These are phyloP conservation scores for Drosophila bipectinata DNA, from an alignment of 1,140 invertebrate genomes.

Conservation along the genomic window DNA sequence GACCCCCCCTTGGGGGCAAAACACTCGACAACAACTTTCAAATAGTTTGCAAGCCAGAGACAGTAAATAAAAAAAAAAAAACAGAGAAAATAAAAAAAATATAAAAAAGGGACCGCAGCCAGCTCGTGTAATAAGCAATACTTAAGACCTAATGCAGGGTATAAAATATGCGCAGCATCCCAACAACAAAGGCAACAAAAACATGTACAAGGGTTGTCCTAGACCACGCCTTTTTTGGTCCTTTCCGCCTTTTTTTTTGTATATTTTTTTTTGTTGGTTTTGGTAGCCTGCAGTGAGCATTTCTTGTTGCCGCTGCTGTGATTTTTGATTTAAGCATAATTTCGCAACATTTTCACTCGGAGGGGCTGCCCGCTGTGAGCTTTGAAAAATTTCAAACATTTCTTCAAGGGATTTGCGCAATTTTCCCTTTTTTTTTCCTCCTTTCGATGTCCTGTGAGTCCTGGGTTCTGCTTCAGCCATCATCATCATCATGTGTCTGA, in stretches of 20 bases:
- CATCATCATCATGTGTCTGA: conserved; percentile 24
- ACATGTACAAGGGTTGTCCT: conserved; percentile 45
- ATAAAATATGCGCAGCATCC: conserved; percentile 77
- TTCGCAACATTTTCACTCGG: conserved; percentile 56
- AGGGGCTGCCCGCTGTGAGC: conserved; percentile 42
- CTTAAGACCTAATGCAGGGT: conserved; percentile 79
- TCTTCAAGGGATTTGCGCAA: conserved; percentile 78
- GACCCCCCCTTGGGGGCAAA: neutral
- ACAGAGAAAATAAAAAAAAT: conserved; percentile 9
- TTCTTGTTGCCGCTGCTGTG: conserved; percentile 57
- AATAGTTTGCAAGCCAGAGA: conserved; percentile 32
- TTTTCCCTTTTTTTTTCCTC: conserved; percentile 58
- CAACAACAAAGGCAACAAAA: conserved; percentile 1
- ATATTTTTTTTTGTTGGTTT: too few species aligned
- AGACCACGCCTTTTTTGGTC: conserved; percentile 13
- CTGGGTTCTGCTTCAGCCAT: neutral
- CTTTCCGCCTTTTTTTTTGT: conserved; percentile 6
- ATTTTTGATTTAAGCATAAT: conserved; percentile 83
- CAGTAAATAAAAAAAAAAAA: neutral
- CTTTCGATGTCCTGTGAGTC: conserved; percentile 1
- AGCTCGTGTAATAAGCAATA: conserved; percentile 72
- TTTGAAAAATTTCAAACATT: conserved; percentile 79
- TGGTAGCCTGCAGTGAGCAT: conserved; percentile 50
- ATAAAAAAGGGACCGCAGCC: conserved; percentile 37
- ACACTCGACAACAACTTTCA: conserved; percentile 18